Base-by-base conservation (phyloP, 1,140 invertebrate species). In the Rhyacophila brunnea region DNA sequence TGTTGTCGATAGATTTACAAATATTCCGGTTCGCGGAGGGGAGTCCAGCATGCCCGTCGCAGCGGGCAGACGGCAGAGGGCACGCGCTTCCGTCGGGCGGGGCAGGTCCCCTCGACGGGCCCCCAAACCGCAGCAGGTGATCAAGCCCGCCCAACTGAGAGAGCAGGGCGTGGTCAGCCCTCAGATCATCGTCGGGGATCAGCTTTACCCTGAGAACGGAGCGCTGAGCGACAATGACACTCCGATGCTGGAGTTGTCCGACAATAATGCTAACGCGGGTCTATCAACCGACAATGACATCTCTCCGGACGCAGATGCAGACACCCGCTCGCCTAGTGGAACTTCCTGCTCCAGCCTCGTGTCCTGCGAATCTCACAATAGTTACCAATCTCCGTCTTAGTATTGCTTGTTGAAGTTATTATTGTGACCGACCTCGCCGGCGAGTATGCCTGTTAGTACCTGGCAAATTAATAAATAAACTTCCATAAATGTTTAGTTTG, bases 241-340 rank as follows among this genome's bases (percentile, higher is more conserved):
- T 9, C 56, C 62, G 1, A 64, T 64, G 62, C 42, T 64, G 20
- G 62, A 64, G 42, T 46, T 64, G 9, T 59, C 57, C 9, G 62
- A 64, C 44, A 64, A 60, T 38, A 64, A 64, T 45, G 40, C 45
- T n/a, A 64, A 64, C 38, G 40, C 45, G 9, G 34, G 38, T 18
- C 9, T 28, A 9, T 45, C 42, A 6, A 56, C 62, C 1, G 56
- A 51, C 17, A 43, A 42, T 2, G 61, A 63, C 19, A 59, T 59
- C 34, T 64, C 51, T 14, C 14, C 46, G 11, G 40, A 45, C 11
- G 17, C 40, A 3, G 57, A 51, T 34, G 53, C 56, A 5, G 53
- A 53, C 15, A 45, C 61, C 3, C 44, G 61, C 5, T 52, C 61
- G 15, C 61, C 55, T 9, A 63, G 55, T 14, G 61, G 61, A 11